A percentile compares a stretch with the other conserved stretches of the same genome.
Conservation (phyloP, 2,797 vertebrate genomes). For the Centroberyx gerrardi region DNA sequence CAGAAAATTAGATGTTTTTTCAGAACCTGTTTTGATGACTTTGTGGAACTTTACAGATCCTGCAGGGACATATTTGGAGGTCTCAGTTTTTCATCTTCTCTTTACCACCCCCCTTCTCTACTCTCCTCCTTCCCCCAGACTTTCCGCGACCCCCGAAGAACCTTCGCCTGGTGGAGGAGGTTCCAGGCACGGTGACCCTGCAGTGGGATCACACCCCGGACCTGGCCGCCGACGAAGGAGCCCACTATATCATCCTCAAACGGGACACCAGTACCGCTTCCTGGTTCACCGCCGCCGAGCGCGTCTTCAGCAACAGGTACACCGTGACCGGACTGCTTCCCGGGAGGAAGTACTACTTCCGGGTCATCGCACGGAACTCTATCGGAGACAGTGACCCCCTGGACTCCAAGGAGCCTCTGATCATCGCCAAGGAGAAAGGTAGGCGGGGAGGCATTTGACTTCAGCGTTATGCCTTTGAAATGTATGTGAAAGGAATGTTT, state of each 20-base stretch:
- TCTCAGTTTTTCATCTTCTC: not conserved
- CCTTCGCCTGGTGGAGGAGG: conserved; percentile 80
- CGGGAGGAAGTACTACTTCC: conserved; percentile 83
- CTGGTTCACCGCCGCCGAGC: conserved; percentile 78
- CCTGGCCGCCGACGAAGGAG: conserved; percentile 62
- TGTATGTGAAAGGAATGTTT: not conserved
- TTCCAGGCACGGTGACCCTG: conserved; percentile 76
- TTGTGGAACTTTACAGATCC: not conserved
- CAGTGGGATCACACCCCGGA: conserved; percentile 82
- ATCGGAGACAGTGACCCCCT: conserved; percentile 77
- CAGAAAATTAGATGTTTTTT: not conserved
- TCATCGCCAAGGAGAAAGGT: conserved; percentile 77
- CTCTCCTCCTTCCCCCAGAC: conserved; percentile 51
- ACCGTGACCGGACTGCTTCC: conserved; percentile 78
- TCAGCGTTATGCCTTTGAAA: not conserved
- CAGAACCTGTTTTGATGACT: not conserved
- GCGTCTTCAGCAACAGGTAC: conserved; percentile 80
- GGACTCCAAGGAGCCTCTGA: conserved; percentile 79
- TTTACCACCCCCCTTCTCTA: not conserved
- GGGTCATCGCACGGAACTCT: conserved; percentile 76
- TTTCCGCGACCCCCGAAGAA: conserved; percentile 73
- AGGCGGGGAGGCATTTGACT: not conserved
- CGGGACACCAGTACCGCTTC: conserved; percentile 75
- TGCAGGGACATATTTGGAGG: not conserved
- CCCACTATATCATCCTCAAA: conserved; percentile 80